Evolutionary conservation across 37 sponge, comb jelly and placozoan genomes (phyloP).

Genomic region (Ephydatia muelleri): DNA sequence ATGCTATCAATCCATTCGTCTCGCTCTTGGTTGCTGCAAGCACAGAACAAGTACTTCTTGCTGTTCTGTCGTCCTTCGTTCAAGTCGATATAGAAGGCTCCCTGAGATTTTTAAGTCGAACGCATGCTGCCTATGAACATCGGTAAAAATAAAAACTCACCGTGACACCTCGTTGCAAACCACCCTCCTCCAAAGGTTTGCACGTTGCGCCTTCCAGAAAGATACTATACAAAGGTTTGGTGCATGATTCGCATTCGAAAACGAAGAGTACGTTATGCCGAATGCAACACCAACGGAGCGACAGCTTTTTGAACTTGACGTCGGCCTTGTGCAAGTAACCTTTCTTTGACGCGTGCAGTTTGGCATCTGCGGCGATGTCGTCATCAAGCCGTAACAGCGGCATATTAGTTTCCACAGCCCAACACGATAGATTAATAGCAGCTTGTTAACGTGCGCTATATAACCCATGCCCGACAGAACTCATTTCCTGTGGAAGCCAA

Average conservation of each 20-base stretch:
- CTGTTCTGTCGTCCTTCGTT: not conserved
- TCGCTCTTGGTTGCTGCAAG: conserved; percentile 32
- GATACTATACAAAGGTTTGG: conserved; percentile 43
- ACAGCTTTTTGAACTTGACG: conserved; percentile 28
- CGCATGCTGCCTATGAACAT: too few species aligned
- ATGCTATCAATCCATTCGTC: conserved; percentile 43
- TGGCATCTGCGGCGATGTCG: conserved; percentile 37
- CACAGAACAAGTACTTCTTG: conserved; percentile 33
- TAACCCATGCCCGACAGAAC: too few species aligned
- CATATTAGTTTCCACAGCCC: conserved; percentile 8
- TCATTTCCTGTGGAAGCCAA: too few species aligned
- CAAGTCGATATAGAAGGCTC: conserved; percentile 29
- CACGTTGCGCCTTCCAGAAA: conserved; percentile 51
- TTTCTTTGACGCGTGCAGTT: conserved; percentile 1
- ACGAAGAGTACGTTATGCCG: conserved; percentile 56
- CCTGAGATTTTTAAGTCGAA: too few species aligned
- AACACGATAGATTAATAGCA: not conserved
- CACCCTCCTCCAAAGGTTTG: conserved; percentile 12
- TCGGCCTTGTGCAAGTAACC: conserved; percentile 53
- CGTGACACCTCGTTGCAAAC: too few species aligned
- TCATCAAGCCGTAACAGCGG: conserved; percentile 42
- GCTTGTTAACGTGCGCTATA: too few species aligned
- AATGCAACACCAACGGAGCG: conserved; percentile 58
- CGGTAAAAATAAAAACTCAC: too few species aligned
- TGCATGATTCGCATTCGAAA: conserved; percentile 44